Base-by-base conservation (phyloP, 2,113 vertebrate genomes). In the Perccottus glenii region DNA sequence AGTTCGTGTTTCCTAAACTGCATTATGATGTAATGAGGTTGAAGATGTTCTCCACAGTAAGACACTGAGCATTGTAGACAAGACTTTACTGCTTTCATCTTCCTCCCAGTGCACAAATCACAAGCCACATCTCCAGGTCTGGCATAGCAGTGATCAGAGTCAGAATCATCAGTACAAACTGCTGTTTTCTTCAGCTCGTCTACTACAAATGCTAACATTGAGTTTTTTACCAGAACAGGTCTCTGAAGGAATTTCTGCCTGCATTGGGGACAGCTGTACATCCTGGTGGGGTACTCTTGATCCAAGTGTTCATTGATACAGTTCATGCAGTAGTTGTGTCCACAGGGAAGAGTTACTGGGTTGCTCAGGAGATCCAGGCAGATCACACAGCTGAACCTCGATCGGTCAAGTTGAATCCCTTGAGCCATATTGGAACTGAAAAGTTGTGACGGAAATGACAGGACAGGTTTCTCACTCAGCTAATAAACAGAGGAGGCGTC, bases 281-380 rank as follows among this genome's bases (percentile, higher is more conserved):
- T 33, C 2, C 6, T n/a, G 4, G 0, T 5, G 5, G 0, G 0
- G 2, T 60, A 51, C 1, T 0, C 16, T 11, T 16, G 1, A 47
- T 71, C 60, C 78, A 85, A 88, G 73, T 87, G 78, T 40, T 51
- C 1, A 7, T 40, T 5, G 67, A 95, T 93, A 71, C 94, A 96
- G 5, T 0, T 0, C 62, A 61, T 56, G 84, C 94, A 95, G 83
- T 93, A 95, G 71, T 76, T 94, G 88, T 96, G 95, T 1, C 94
- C 92, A 6, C 95, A 95, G 10, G 80, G 68, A 33, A 93, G 58
- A 3, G 92, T 93, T 48, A 91, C 89, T 0, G 94, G 92, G 91
- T 83, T 62, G 0, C 32, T 61, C 9, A 86, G 71, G 0, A 81
- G 50, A 38, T 78, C 55, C 55, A 73, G 80, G 84, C 95, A 96